Evolutionary conservation across 2,797 vertebrate species (phyloP).

Genomic region (Agapornis canus): DNA sequence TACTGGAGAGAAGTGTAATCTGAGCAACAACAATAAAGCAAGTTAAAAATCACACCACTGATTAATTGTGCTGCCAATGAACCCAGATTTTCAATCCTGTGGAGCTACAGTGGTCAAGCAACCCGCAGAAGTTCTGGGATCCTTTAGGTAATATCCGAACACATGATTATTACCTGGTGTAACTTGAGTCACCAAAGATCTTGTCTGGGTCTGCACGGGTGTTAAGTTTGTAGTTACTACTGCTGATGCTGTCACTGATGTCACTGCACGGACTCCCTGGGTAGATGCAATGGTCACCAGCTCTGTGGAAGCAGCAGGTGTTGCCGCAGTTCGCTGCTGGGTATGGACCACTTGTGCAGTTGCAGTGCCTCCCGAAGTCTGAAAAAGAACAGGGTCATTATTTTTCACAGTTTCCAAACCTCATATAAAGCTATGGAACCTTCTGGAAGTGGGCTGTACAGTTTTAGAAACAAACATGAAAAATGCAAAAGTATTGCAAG

Average conservation of each 20-base stretch:
- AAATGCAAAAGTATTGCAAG: not conserved
- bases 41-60: not conserved
- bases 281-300: constrained; percentile 87
- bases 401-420: not conserved
- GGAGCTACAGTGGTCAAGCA: rapidly evolving
- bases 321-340: constrained; percentile 82
- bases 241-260: constrained; percentile 84
- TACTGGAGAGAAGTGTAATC: not conserved
- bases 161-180: constrained; percentile 75
- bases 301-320: constrained; percentile 80
- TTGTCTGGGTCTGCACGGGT: constrained; percentile 84
- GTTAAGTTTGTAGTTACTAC: constrained; percentile 88
- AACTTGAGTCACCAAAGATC: constrained; percentile 86
- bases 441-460: rapidly evolving
- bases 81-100: not conserved
- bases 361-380: constrained; percentile 75
- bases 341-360: constrained; percentile 86
- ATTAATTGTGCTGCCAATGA: not conserved
- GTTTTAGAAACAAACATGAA: not conserved
- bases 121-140: not conserved
- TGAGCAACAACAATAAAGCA: not conserved
- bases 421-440: rapidly evolving
- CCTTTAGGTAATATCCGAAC: not conserved
- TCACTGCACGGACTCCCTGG: constrained; percentile 84
- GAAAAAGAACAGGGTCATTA: not conserved